Conservation (phyloP, 2,888 invertebrate genomes). For the Drosophila atroscutellata region DNA sequence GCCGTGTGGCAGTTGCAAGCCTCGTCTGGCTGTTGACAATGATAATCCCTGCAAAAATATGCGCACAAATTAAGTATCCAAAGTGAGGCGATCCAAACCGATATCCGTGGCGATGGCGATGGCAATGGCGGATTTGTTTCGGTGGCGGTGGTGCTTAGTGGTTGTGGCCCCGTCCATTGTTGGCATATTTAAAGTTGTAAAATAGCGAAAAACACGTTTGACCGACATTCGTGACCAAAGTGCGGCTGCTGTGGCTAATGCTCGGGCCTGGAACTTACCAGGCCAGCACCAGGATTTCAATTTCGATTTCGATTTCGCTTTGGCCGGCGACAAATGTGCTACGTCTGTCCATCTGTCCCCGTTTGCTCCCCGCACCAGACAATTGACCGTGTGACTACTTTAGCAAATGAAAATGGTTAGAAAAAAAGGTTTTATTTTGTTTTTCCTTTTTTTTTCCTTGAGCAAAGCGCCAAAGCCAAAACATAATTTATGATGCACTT, state of each 20-base stretch:
- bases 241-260: constrained; percentile 51
- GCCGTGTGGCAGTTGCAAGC: constrained; percentile 9
- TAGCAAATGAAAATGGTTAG: constrained; percentile 77
- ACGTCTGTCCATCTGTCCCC: constrained; percentile 25
- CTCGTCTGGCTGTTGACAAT: constrained; percentile 46
- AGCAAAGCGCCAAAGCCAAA: constrained; percentile 61
- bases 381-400: constrained; percentile 79
- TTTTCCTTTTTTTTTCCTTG: constrained; percentile 17
- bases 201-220: constrained; percentile 80
- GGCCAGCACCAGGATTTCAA: constrained; percentile 67
- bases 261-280: constrained; percentile 29
- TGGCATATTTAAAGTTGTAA: constrained; percentile 81
- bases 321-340: constrained; percentile 72
- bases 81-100: constrained; percentile 47
- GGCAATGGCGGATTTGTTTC: constrained; percentile 22
- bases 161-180: constrained; percentile 61
- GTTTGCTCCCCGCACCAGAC: constrained; percentile 29
- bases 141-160: constrained; percentile 18
- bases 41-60: constrained; percentile 79
- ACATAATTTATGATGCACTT: constrained; percentile 80
- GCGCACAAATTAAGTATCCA: constrained; percentile 77
- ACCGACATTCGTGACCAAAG: constrained; percentile 78
- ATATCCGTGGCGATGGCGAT: constrained; percentile 9
- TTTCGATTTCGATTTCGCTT: constrained; percentile 76
- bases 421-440: constrained; percentile 31